Conservation (phyloP, 2,797 vertebrate genomes). For the Potorous gilbertii region DNA sequence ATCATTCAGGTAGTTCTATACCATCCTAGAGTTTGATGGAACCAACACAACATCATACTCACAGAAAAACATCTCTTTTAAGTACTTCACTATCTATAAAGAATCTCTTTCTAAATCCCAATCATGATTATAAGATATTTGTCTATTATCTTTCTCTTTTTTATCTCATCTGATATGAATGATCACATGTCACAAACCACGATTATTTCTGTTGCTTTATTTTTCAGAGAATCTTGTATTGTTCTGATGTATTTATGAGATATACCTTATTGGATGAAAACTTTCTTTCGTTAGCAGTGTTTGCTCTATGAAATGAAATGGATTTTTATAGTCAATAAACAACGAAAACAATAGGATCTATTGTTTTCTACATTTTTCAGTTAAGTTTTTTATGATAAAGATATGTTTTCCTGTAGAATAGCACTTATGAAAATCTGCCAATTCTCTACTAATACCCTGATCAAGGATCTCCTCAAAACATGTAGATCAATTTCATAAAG, state of each 20-base stretch:
- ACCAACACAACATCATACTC: neutral
- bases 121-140: neutral
- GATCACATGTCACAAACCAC: neutral
- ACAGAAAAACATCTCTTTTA: neutral
- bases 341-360: neutral
- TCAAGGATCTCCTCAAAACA: neutral
- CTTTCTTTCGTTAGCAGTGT: neutral
- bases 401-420: neutral
- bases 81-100: neutral
- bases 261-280: neutral
- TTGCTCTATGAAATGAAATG: neutral
- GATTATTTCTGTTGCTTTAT: neutral
- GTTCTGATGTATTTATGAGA: neutral
- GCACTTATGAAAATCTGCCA: neutral
- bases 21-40: too few relatives aligned
- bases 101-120: neutral
- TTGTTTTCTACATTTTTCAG: neutral
- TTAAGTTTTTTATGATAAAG: neutral
- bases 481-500: neutral
- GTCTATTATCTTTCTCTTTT: neutral
- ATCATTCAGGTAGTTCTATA: too few relatives aligned
- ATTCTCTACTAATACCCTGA: neutral
- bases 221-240: neutral
- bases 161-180: neutral
- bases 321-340: neutral